Evolutionary conservation across 2,113 vertebrate genomes (phyloP), one percentile per base, ranked within the genome.

Genomic region (Petromus typicus): DNA sequence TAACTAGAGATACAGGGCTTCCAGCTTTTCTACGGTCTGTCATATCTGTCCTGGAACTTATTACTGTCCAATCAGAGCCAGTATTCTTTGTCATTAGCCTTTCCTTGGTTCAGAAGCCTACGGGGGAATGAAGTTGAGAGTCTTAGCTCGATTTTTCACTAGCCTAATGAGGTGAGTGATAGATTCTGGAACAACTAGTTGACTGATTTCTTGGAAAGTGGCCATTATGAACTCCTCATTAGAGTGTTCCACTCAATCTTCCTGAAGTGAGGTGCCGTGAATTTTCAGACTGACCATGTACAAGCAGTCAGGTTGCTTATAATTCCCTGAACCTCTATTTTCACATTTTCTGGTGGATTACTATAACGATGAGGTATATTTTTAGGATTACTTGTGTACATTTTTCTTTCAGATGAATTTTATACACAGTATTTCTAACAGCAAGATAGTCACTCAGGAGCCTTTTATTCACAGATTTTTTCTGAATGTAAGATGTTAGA

Each of bases 111-210:
- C 96, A 87, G 82, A 86, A 86, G 80, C 96, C 92, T 90, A 20
- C 34, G 73, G 91, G 92, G 85, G 95, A 95, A 94, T 96, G 78
- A 92, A 81, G 71, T 5, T 84, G 95, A 91, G 91, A 97, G 87
- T 64, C 86, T 82, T 67, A 82, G 90, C 85, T 97, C 95, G 86
- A 92, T 95, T 96, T 95, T 85, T 97, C 93, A 78, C 69, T 56
- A 1, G 16, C 89, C 95, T 98, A 98, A 98, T 97, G 96, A 98
- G 71, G 88, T 96, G 96, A 89, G 45, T 37, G 95, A 97, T 86
- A 89, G 93, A 92, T 83, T 96, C 89, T 76, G 86, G 93, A 91
- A 95, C 59, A 83, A 94, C 48, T 81, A 51, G 83, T 96, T 40
- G 86, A 95, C 94, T 96, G 96, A 97, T 93, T 97, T 95, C 92